Evolutionary conservation across 1,140 invertebrate genomes (phyloP).

Genomic region (Amyelois transitella): DNA sequence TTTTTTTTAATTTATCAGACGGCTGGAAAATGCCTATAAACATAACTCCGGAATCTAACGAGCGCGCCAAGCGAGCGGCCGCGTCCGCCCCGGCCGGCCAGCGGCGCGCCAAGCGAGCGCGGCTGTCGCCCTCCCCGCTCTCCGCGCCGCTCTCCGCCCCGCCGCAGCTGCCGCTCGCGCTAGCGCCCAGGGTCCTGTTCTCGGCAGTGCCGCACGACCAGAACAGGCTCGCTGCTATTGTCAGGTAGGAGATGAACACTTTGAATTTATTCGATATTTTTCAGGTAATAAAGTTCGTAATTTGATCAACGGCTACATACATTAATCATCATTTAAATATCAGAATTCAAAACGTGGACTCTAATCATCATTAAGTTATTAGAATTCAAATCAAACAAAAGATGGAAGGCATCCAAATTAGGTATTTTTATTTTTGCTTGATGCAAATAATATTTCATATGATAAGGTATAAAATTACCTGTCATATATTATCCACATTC

Average conservation of each 20-base stretch:
- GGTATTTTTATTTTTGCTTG: too few species aligned
- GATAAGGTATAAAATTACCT: too few species aligned
- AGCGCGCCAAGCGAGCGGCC: slow-evolving; percentile 81
- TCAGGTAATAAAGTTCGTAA: too few species aligned
- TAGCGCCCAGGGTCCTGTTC: slow-evolving; percentile 77
- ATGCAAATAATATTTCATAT: too few species aligned
- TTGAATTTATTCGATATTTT: too few species aligned
- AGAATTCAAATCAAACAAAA: too few species aligned
- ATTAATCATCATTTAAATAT: too few species aligned
- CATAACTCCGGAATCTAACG: slow-evolving; percentile 89
- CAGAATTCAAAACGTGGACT: too few species aligned
- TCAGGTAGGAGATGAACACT: slow-evolving; percentile 43
- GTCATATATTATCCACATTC: too few species aligned
- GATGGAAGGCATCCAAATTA: too few species aligned
- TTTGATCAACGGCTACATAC: too few species aligned
- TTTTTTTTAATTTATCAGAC: slow-evolving; percentile 71
- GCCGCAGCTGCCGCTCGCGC: slow-evolving; percentile 55
- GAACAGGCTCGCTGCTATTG: slow-evolving; percentile 45
- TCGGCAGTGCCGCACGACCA: slow-evolving; percentile 47
- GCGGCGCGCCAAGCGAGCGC: slow-evolving; percentile 75
- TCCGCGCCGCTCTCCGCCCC: slow-evolving; percentile 12
- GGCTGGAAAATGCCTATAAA: slow-evolving; percentile 95
- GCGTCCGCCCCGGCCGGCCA: slow-evolving; percentile 66
- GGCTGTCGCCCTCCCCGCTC: slow-evolving; percentile 42
- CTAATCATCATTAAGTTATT: too few species aligned